Evolutionary conservation across 2,797 vertebrate genomes (phyloP), one percentile per base, ranked within the genome.

Genomic region (Bradypodion pumilum): DNA sequence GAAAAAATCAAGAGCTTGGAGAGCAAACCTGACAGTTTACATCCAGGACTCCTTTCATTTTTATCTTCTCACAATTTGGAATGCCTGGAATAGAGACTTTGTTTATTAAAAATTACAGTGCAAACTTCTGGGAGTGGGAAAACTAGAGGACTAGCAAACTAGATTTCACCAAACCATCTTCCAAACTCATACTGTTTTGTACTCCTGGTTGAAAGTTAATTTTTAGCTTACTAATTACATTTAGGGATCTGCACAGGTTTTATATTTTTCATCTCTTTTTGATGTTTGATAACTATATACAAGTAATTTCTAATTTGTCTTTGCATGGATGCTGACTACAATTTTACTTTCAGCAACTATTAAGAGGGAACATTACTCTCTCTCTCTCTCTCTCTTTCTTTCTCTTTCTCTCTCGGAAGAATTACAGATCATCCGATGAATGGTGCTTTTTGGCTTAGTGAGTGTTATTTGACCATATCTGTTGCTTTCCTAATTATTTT

Each of bases 361-460:
- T 87, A 91, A 85, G 85, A 90, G 77, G 90, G 72, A 16, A 92
- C 87, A 90, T 56, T 89, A n/a, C n/a, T n/a, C n/a, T n/a, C n/a
- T n/a, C n/a, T n/a, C n/a, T n/a, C n/a, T n/a, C n/a, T n/a, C n/a
- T n/a, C n/a, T n/a, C n/a, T n/a, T n/a, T n/a, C n/a, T 7, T 73
- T 27, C 91, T 46, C 90, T 92, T 94, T 89, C 81, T 91, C 74
- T 91, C 29, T 80, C 91, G 80, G 63, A 93, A 85, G 87, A 91
- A 19, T 92, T 91, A 86, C 73, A 23, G 62, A 23, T 92, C 63
- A 87, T 56, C 85, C 90, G 83, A 84, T 94, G 42, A 88, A 90
- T 89, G 37, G 69, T 83, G 82, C 84, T 84, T 42, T 91, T 85
- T 88, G 65, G 80, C 65, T 90, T 85, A 86, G 49, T 40, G 9